Percentiles rank a stretch among this genome's conserved stretches.
Evolutionary conservation across 2,797 vertebrate species (phyloP).

Genomic region (Gymnothorax javanicus): DNA sequence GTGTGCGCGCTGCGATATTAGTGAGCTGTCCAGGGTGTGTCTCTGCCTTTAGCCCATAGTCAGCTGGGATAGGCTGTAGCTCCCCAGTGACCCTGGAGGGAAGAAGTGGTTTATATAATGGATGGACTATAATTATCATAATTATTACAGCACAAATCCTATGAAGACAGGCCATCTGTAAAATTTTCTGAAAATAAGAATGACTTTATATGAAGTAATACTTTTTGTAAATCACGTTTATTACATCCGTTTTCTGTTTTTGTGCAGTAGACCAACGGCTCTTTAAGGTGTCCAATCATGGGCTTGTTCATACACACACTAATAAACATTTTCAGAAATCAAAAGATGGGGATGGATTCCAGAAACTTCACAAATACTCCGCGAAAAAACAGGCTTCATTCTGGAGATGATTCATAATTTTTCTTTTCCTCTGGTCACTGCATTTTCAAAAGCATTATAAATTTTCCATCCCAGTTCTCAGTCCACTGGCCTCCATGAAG

Average conservation of each 20-base stretch:
- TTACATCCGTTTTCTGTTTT: not conserved
- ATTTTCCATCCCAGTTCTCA: not conserved
- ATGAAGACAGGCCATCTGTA: not conserved
- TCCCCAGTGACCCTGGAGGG: too few relatives aligned
- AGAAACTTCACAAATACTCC: not conserved
- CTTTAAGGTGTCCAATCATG: not conserved
- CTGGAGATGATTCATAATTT: not conserved
- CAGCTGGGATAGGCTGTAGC: too few relatives aligned
- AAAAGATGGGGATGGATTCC: not conserved
- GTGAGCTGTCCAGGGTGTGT: too few relatives aligned
- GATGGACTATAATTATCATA: too few relatives aligned
- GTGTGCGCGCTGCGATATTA: too few relatives aligned
- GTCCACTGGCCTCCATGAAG: not conserved
- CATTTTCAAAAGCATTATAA: not conserved
- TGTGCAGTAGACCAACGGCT: not conserved
- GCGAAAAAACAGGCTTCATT: not conserved
- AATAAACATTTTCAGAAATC: not conserved
- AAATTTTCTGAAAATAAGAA: not conserved
- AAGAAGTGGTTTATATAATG: too few relatives aligned
- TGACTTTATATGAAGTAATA: not conserved
- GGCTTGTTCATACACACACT: not conserved
- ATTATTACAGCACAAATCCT: too few relatives aligned
- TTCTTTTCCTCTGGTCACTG: not conserved
- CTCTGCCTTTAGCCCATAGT: too few relatives aligned
- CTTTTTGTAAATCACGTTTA: not conserved